Evolutionary conservation across 2,888 invertebrate species (phyloP), one percentile per base, ranked within the genome.

Genomic region (Hyppa rectilinea): DNA sequence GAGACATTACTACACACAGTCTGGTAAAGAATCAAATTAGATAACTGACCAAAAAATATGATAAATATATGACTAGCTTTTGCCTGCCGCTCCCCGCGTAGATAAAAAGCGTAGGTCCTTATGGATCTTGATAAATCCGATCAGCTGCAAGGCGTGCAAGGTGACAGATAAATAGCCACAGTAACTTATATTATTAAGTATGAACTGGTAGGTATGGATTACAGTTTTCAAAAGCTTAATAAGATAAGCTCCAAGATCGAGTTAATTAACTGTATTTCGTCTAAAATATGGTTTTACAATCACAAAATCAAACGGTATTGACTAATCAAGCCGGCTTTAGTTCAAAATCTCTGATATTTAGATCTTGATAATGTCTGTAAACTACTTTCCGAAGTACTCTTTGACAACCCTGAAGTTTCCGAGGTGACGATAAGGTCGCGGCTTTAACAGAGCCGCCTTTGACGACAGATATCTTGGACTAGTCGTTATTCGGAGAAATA

Each of bases 381-480:
- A 75, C 68, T 68, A 60, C 26, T 75, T 47, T 20, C 10, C 9
- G 17, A 60, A 68, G 53, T 59, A 47, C 29, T 36, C 29, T 67
- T 59, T 49, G 43, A 55, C 26, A 29, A 58, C 26, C 29, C 55
- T 60, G 59, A 31, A 74, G 67, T 55, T 47, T 67, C 17, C 17
- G 29, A 59, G 40, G 59, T 53, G 53, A 65, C 47, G 40, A 26
- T 67, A 68, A 60, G 26, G 68, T 40, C 12, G 2, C 47, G 43
- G 75, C 40, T 60, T 68, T 60, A 36, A 4, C 6, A 29, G 53
- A 53, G 43, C 43, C 20, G 36, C 23, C 50, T 74, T 43, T 59
- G 75, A 55, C 47, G 59, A 55, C 12, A 55, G 10, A 36, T 55
- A 60, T 47, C 29, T 38, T 60, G 55, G 29, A 23, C 7, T 23